Conservation (phyloP, 2,797 vertebrate genomes). For the Myotis vivesi region DNA sequence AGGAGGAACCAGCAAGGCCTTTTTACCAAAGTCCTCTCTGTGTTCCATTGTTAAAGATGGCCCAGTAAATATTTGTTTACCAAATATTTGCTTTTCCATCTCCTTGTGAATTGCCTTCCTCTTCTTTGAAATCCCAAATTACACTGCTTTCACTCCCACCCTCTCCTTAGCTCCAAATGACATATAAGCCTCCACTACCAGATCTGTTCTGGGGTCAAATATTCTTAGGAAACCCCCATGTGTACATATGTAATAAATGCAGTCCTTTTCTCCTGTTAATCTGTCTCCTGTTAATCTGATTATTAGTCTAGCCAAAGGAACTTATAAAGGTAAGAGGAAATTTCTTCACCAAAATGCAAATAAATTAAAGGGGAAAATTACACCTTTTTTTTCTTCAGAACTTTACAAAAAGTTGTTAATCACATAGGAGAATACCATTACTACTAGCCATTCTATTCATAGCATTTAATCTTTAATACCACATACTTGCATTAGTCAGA, state of each 20-base stretch:
- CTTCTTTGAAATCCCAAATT: background rate
- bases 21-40: background rate
- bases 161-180: background rate
- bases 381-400: background rate
- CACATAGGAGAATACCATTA: background rate
- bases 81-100: background rate
- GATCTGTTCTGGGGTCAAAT: background rate
- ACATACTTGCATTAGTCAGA: background rate
- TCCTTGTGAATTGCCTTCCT: background rate
- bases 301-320: background rate
- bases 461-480: background rate
- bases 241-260: background rate
- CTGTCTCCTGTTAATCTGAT: background rate
- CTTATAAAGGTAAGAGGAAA: background rate
- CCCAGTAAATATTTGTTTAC: background rate
- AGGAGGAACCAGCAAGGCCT: background rate
- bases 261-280: background rate
- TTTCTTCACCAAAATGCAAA: background rate
- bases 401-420: background rate
- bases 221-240: background rate
- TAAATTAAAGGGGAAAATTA: background rate
- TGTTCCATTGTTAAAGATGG: background rate
- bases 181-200: background rate
- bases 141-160: background rate
- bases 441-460: background rate